Conservation (phyloP, 2,888 invertebrate species). For the Euspilapteryx auroguttella region DNA sequence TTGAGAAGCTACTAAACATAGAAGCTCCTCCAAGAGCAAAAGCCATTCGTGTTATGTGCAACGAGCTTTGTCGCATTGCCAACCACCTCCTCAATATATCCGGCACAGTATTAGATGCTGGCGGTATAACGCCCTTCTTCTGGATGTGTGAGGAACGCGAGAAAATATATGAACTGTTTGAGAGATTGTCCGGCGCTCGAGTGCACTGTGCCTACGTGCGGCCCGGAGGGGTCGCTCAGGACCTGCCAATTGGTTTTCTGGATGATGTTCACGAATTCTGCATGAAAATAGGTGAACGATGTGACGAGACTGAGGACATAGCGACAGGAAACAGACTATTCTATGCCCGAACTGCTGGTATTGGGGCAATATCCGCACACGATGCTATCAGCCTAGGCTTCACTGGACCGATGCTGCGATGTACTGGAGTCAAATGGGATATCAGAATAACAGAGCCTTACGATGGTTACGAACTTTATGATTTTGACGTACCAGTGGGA, state of each 20-base stretch:
- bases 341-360: slow-evolving; percentile 66
- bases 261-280: slow-evolving; percentile 78
- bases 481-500: slow-evolving; percentile 85
- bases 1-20: slow-evolving; percentile 81
- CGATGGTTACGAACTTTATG: slow-evolving; percentile 78
- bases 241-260: slow-evolving; percentile 65
- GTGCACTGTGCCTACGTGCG: slow-evolving; percentile 83
- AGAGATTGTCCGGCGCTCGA: slow-evolving; percentile 80
- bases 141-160: slow-evolving; percentile 91
- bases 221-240: slow-evolving; percentile 76
- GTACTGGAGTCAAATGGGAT: slow-evolving; percentile 87
- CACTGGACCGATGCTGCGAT: slow-evolving; percentile 73
- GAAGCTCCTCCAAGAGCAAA: slow-evolving; percentile 77
- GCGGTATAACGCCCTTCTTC: slow-evolving; percentile 87
- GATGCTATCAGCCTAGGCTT: slow-evolving; percentile 78
- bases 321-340: slow-evolving; percentile 73
- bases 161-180: slow-evolving; percentile 83
- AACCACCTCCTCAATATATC: slow-evolving; percentile 80
- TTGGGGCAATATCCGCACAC: slow-evolving; percentile 72
- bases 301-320: slow-evolving; percentile 85
- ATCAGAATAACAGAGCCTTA: slow-evolving; percentile 80
- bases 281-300: slow-evolving; percentile 67
- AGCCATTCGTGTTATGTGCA: slow-evolving; percentile 76
- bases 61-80: slow-evolving; percentile 75
- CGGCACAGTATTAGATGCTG: slow-evolving; percentile 77